phyloP scores from a whole-genome alignment of 2,888 invertebrate genomes.

The Lasius fuliginosus region DNA sequence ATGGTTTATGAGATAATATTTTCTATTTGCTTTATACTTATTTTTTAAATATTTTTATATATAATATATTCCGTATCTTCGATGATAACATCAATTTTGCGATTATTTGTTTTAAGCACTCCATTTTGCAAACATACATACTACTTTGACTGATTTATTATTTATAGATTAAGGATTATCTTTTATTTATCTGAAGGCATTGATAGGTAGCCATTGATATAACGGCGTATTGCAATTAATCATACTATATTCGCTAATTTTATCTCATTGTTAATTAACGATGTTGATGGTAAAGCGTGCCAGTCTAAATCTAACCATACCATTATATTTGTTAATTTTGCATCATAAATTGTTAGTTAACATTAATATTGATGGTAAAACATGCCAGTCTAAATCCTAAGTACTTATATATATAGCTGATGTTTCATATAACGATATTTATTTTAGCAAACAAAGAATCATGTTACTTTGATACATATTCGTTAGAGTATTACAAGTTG shows the following conservation, averaged over 20 bases:
- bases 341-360: background rate
- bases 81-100: background rate
- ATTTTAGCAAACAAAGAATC: background rate
- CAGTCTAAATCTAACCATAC: background rate
- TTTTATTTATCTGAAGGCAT: constrained; percentile 8
- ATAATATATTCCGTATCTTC: background rate
- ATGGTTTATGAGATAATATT: too few relatives aligned
- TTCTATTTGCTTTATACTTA: background rate
- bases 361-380: background rate
- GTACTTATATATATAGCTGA: background rate
- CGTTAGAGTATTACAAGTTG: background rate
- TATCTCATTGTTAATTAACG: constrained; percentile 27
- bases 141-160: constrained; percentile 24
- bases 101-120: constrained; percentile 1
- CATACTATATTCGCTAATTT: constrained; percentile 4
- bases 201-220: background rate
- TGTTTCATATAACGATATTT: constrained; percentile 1
- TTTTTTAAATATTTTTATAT: background rate
- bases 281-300: constrained; percentile 10
- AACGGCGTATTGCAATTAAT: background rate
- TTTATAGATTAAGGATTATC: background rate
- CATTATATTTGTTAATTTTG: background rate
- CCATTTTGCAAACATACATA: constrained; percentile 1
- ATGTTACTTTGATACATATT: background rate
- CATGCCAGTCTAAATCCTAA: background rate